Percentiles rank a stretch among this genome's conserved stretches.
Conservation (phyloP, 2,888 invertebrate species). For the Synergus gifuensis region DNA sequence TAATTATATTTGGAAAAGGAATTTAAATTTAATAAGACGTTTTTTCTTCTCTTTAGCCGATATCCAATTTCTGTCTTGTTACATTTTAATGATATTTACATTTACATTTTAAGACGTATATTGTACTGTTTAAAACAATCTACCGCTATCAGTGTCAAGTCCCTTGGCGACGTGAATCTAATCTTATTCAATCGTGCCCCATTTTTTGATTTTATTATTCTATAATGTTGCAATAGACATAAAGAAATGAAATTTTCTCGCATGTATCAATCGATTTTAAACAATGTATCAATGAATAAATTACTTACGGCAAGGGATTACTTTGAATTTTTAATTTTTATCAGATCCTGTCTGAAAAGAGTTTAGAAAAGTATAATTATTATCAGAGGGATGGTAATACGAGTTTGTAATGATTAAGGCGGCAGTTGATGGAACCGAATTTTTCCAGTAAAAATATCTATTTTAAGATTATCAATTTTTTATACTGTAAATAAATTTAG, state of each 20-base stretch:
- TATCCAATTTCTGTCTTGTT: not conserved
- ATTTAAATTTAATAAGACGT: not conserved
- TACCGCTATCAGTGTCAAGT: not conserved
- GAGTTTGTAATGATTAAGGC: no score
- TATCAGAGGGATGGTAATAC: no score
- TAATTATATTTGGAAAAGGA: conserved; percentile 6
- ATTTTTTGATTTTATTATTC: conserved; percentile 58
- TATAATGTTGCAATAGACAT: conserved; percentile 60
- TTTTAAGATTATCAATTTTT: not conserved
- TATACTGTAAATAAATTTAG: not conserved
- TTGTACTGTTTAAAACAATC: conserved; percentile 1
- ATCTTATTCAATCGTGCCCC: conserved; percentile 55
- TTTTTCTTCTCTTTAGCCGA: conserved; percentile 13
- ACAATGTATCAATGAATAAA: conserved; percentile 67
- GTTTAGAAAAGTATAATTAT: not conserved
- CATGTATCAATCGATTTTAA: conserved; percentile 64
- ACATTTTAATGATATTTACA: not conserved
- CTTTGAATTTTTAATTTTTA: not conserved
- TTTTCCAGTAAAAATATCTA: not conserved
- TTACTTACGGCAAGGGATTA: conserved; percentile 45
- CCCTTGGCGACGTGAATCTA: not conserved
- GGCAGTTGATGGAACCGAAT: not conserved
- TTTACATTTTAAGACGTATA: not conserved
- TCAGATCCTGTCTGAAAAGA: not conserved
- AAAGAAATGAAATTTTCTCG: conserved; percentile 58